A percentile compares a stretch with the other conserved stretches of the same genome.
Conservation (phyloP, 1,140 invertebrate species). For the Pseudomyrmex cubaensis region DNA sequence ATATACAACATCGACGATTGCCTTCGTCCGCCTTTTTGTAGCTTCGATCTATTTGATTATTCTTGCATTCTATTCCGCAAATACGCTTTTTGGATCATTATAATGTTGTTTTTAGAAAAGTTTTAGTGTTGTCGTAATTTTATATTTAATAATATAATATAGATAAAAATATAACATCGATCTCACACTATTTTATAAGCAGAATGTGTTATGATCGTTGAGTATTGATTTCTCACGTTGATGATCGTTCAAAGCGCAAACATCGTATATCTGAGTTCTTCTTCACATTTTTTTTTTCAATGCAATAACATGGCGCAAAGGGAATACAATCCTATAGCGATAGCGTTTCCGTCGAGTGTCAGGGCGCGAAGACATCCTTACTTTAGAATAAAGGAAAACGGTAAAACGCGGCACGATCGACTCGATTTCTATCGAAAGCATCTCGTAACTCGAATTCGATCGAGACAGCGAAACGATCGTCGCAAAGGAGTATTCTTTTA, state of each 20-base stretch:
- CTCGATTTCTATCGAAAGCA: constrained; percentile 19
- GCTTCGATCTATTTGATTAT: constrained; percentile 13
- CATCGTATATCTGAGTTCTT: constrained; percentile 3
- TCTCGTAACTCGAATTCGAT: constrained; percentile 43
- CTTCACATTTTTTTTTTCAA: constrained; percentile 12
- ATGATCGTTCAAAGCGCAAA: neutral
- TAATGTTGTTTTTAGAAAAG: neutral
- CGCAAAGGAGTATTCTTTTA: constrained; percentile 17
- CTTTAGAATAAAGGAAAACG: constrained; percentile 43
- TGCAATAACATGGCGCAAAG: constrained; percentile 19
- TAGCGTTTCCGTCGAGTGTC: constrained; percentile 34
- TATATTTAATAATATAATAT: too few species aligned
- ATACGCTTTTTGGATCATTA: neutral
- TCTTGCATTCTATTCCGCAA: constrained; percentile 35
- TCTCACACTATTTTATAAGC: neutral
- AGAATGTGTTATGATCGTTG: neutral
- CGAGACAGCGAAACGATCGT: constrained; percentile 7
- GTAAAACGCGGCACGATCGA: constrained; percentile 1
- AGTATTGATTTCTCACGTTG: constrained; percentile 18
- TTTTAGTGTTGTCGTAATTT: too few species aligned
- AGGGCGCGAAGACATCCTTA: constrained; percentile 41
- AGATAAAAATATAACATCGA: too few species aligned
- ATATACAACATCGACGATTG: constrained; percentile 36
- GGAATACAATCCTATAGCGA: constrained; percentile 51
- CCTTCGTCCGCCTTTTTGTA: neutral